A percentile compares a stretch with the other conserved stretches of the same genome.
These are phyloP conservation scores for Macrotus californicus DNA, from an alignment of 2,113 vertebrate species.

Conservation along the genomic window DNA sequence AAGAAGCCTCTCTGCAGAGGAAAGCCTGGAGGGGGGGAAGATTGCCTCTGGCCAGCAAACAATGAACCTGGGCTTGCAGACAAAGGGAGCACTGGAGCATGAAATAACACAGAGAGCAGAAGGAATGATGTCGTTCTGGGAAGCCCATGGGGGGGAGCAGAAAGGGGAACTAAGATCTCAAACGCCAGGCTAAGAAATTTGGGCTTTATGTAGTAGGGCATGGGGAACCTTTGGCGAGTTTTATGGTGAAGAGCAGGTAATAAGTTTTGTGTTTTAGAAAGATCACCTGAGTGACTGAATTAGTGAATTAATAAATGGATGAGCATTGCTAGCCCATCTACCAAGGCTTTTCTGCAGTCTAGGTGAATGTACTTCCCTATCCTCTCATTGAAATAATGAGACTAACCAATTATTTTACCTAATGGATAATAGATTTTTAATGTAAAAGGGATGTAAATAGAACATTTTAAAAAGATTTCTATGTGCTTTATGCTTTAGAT, in stretches of 20 bases:
- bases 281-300: background rate
- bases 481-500: background rate
- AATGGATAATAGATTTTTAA: background rate
- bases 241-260: background rate
- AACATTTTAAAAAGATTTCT: background rate
- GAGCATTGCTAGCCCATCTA: background rate
- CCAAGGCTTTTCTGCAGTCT: background rate
- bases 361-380: background rate
- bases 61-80: background rate
- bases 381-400: background rate
- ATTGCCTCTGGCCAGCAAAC: background rate
- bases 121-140: background rate
- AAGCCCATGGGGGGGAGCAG: rapidly evolving
- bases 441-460: background rate
- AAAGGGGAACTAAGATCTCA: background rate
- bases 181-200: background rate
- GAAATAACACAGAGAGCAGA: background rate
- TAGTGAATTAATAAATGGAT: background rate
- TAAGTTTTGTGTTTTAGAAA: background rate
- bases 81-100: background rate
- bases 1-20: background rate
- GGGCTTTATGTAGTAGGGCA: background rate
- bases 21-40: background rate
- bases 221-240: background rate
- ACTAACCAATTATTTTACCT: background rate